A percentile compares a stretch with the other conserved stretches of the same genome.
Conservation (phyloP, 2,888 invertebrate genomes). For the Itoplectis maculator region DNA sequence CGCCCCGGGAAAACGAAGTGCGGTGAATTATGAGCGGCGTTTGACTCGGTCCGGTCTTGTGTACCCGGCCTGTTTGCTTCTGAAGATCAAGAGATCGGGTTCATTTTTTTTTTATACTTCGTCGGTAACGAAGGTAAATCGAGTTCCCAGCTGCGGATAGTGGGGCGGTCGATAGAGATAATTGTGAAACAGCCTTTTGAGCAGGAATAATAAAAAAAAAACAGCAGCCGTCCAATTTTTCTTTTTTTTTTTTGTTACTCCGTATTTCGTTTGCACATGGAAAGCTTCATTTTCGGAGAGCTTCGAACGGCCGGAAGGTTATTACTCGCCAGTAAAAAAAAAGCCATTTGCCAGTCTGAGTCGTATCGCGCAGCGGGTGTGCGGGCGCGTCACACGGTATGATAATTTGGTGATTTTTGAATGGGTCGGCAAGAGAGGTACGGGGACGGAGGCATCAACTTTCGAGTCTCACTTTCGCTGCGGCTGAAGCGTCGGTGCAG, state of each 20-base stretch:
- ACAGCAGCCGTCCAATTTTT: too few relatives aligned
- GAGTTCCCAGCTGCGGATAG: too few relatives aligned
- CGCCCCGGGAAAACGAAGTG: background rate
- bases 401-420: slow-evolving; percentile 44
- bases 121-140: too few relatives aligned
- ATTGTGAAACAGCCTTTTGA: too few relatives aligned
- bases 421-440: background rate
- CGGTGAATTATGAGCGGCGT: background rate
- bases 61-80: background rate
- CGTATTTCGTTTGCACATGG: too few relatives aligned
- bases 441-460: slow-evolving; percentile 8
- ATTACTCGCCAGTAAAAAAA: background rate
- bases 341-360: background rate
- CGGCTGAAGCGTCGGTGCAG: slow-evolving; percentile 46
- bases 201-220: too few relatives aligned
- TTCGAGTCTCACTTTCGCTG: slow-evolving; percentile 47
- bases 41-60: background rate
- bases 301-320: background rate
- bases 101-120: too few relatives aligned
- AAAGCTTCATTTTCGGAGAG: background rate
- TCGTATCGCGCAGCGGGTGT: background rate
- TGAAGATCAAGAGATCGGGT: background rate
- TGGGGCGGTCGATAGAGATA: too few relatives aligned
- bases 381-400: slow-evolving; percentile 22
- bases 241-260: too few relatives aligned